Percentiles rank a stretch among this genome's conserved stretches.
Evolutionary conservation across 2,888 invertebrate genomes (phyloP).

Genomic region (Teinopalpus imperialis): DNA sequence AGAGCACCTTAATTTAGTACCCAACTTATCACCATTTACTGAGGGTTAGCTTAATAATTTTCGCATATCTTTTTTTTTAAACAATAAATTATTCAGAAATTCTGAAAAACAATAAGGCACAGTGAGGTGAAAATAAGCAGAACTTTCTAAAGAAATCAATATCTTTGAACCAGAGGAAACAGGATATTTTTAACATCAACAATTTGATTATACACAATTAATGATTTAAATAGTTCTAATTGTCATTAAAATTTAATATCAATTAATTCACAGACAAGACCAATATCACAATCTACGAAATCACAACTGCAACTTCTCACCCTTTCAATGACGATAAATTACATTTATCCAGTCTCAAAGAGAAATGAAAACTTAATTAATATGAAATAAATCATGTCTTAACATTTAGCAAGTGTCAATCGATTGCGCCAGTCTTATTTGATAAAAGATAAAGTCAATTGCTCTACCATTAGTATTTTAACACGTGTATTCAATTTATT

Average conservation of each 20-base stretch:
- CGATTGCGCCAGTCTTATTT: slow-evolving; percentile 14
- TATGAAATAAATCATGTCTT: neutral
- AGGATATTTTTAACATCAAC: no score
- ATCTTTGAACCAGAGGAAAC: neutral
- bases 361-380: slow-evolving; percentile 9
- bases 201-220: slow-evolving; percentile 5
- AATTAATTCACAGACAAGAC: slow-evolving; percentile 20
- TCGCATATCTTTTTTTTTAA: no score
- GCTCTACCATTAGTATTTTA: no score
- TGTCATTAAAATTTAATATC: slow-evolving; percentile 20
- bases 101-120: slow-evolving; percentile 23
- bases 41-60: neutral
- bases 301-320: slow-evolving; percentile 14
- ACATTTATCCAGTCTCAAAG: slow-evolving; percentile 15
- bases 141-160: neutral
- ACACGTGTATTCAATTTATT: neutral
- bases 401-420: slow-evolving; percentile 1
- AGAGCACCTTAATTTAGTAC: slow-evolving; percentile 24
- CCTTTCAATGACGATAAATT: slow-evolving; percentile 11
- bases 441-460: slow-evolving; percentile 1
- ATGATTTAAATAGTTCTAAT: slow-evolving; percentile 16
- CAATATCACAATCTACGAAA: slow-evolving; percentile 24
- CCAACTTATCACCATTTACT: neutral
- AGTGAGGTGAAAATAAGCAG: neutral
- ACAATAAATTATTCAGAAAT: no score